Conservation (phyloP, 2,888 invertebrate genomes). For the Ectropis crepuscularia region DNA sequence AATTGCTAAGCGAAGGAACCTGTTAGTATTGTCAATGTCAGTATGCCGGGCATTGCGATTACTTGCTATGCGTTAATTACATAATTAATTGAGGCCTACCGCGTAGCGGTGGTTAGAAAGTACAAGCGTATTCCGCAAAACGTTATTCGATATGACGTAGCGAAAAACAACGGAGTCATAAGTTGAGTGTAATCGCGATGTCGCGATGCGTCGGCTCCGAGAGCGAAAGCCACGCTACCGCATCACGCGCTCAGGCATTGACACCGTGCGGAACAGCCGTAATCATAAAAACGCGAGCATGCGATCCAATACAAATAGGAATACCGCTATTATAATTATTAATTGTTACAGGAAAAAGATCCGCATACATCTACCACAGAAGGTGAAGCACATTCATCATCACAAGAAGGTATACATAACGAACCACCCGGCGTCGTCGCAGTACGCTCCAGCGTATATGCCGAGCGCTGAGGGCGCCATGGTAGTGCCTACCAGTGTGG, state of each 20-base stretch:
- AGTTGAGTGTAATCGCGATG: constrained; percentile 61
- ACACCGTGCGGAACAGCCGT: constrained; percentile 70
- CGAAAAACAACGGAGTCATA: constrained; percentile 52
- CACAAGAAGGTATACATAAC: constrained; percentile 83
- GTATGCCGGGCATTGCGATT: constrained; percentile 64
- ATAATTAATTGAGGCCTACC: constrained; percentile 43
- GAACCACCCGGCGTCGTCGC: constrained; percentile 76
- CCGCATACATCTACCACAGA: constrained; percentile 84
- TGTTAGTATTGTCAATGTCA: constrained; percentile 63
- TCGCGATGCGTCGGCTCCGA: constrained; percentile 48
- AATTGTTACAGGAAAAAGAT: constrained; percentile 84
- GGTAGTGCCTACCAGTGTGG: constrained; percentile 68
- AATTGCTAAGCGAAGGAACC: constrained; percentile 60
- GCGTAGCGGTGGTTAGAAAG: constrained; percentile 67
- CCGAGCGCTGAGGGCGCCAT: constrained; percentile 74
- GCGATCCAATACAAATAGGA: constrained; percentile 59
- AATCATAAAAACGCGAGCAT: constrained; percentile 59
- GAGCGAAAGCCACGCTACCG: constrained; percentile 73
- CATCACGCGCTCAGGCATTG: constrained; percentile 73
- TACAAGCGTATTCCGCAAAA: constrained; percentile 51
- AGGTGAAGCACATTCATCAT: constrained; percentile 83
- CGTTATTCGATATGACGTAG: constrained; percentile 41
- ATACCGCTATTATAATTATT: constrained; percentile 57
- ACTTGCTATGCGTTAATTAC: constrained; percentile 64
- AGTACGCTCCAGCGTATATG: constrained; percentile 78